Evolutionary conservation across 2,113 vertebrate genomes (phyloP).

Genomic region (Lepidothrix coronata): DNA sequence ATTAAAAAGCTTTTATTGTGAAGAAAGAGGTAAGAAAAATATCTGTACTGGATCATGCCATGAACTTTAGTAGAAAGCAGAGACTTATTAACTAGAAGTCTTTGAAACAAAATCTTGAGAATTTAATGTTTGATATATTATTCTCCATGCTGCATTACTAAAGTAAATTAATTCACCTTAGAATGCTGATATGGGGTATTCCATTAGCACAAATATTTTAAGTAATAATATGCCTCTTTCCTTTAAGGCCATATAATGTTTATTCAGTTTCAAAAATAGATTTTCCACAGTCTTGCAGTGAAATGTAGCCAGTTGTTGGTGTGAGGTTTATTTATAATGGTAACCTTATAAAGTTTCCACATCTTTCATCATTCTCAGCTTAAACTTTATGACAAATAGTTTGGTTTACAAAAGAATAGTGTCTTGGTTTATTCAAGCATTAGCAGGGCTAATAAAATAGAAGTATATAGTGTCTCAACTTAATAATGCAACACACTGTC

Average conservation of each 20-base stretch:
- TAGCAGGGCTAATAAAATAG: not conserved
- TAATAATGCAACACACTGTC: not conserved
- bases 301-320: not conserved
- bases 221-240: not conserved
- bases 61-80: not conserved
- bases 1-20: not conserved
- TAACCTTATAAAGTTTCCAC: not conserved
- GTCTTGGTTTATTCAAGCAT: not conserved
- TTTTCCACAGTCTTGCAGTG: not conserved
- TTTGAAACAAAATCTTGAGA: slow-evolving; percentile 17
- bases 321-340: not conserved
- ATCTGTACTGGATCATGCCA: not conserved
- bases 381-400: not conserved
- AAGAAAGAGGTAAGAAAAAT: not conserved
- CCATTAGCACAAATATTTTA: not conserved
- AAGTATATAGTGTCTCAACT: not conserved
- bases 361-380: not conserved
- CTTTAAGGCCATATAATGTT: not conserved
- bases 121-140: not conserved
- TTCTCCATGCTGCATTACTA: not conserved
- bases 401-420: not conserved
- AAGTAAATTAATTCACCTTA: not conserved
- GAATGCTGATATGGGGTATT: not conserved
- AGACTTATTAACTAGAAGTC: not conserved
- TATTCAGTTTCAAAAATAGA: not conserved